Conservation (phyloP, 37 sponge, comb jelly and placozoan genomes). For the Beroe ovata region DNA sequence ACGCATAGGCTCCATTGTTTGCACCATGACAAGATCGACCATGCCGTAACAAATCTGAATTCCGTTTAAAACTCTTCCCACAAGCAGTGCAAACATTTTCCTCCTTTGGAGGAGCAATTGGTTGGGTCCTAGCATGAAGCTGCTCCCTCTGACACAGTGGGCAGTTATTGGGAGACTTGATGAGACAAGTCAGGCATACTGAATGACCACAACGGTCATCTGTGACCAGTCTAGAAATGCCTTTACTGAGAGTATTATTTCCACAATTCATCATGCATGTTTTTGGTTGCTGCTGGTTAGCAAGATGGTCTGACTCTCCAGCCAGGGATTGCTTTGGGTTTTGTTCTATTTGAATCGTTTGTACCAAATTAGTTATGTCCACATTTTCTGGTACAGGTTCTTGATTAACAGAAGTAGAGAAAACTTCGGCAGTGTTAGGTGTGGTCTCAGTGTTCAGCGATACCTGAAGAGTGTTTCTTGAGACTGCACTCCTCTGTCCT, state of each 20-base stretch:
- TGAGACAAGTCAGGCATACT: constrained; percentile 23
- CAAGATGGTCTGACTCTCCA: neutral
- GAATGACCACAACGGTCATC: constrained; percentile 50
- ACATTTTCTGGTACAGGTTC: constrained; percentile 1
- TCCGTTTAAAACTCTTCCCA: constrained; percentile 15
- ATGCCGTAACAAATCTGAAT: constrained; percentile 33
- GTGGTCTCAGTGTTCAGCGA: neutral
- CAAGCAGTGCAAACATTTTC: constrained; percentile 15
- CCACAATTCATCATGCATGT: constrained; percentile 63
- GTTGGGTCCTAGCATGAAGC: neutral
- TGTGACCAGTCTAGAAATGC: constrained; percentile 8
- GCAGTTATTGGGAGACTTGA: constrained; percentile 48
- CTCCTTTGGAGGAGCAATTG: neutral
- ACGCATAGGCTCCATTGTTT: constrained; percentile 5
- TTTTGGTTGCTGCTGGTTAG: neutral
- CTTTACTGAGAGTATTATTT: constrained; percentile 25
- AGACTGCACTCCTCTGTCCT: neutral
- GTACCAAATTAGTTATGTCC: constrained; percentile 30
- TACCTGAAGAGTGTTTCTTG: constrained; percentile 5
- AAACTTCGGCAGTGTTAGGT: neutral
- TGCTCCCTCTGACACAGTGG: constrained; percentile 1
- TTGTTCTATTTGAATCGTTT: constrained; percentile 20
- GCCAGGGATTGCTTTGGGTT: neutral
- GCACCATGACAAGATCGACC: constrained; percentile 19
- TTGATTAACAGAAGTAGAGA: neutral